Evolutionary conservation across 1,140 invertebrate genomes (phyloP), one percentile per base, ranked within the genome.

Genomic region (Rhopalosiphum padi): DNA sequence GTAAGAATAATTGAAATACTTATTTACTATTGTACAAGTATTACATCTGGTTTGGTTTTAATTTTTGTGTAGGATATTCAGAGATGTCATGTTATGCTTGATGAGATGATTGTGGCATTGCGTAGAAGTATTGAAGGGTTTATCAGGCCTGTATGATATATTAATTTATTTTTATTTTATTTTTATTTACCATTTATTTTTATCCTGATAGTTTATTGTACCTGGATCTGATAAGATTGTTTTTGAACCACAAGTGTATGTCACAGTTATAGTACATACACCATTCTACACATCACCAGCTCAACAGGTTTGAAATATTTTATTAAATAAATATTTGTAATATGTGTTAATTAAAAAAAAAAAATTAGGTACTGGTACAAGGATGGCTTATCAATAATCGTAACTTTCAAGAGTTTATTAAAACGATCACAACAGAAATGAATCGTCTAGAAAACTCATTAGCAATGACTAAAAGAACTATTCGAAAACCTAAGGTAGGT

Each of bases 241-340:
- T 87, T 97, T 97, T 95, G 95, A 96, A 94, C 97, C 97, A 90
- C 96, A 97, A 94, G 96, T 98, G 94, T 97, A 97, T 95, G 96
- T 98, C 35, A 97, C 97, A 94, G 96, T 98, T 94, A 97, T 98
- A 95, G 97, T 97, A 25, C 97, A 98, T 95, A 97, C 97, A 43
- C 97, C 97, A 93, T 97, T 98, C 95, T 96, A 97, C 94, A 96
- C 96, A 87, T 97, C 96, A 94, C 96, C 96, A 55, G 96, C 96
- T 55, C 97, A 97, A 95, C 97, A 97, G 96, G 96, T 43, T 83
- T 89, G 30, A 25, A 15, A 60, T 43, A n/a, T 53, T 90, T 90
- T 30, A 25, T 43, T 43, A 2, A 35, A 48, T 60, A n/a, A 60
- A 46, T 82, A 51, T 30, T 25, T n/a, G 37, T 46, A 94, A 87